phyloP scores from a whole-genome alignment of 2,797 vertebrate genomes.

The Falco rusticolus region DNA sequence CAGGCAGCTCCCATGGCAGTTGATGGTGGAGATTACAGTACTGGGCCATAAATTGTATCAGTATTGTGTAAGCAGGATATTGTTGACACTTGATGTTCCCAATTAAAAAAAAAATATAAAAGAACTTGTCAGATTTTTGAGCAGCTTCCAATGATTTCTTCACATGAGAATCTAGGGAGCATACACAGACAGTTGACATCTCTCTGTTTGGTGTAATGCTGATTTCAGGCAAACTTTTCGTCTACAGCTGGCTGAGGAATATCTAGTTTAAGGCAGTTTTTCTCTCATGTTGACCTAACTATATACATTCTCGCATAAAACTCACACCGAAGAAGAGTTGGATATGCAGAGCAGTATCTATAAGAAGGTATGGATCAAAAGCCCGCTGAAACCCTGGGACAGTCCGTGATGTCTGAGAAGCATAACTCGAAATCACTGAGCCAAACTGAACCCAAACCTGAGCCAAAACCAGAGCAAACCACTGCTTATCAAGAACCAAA shows the following conservation, averaged over 20 bases:
- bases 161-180: neutral
- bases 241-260: neutral
- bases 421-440: neutral
- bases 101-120: neutral
- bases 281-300: neutral
- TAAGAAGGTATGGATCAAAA: neutral
- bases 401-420: neutral
- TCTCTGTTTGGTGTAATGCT: neutral
- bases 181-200: neutral
- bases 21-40: slow-evolving; percentile 23
- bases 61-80: neutral
- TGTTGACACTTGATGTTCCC: neutral
- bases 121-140: neutral
- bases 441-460: neutral
- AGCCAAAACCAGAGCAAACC: neutral
- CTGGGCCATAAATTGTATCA: neutral
- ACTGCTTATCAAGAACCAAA: neutral
- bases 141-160: neutral
- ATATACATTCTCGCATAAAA: neutral
- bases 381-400: neutral
- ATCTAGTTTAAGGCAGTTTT: neutral
- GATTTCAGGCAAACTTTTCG: neutral
- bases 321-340: neutral
- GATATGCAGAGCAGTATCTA: neutral
- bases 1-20: slow-evolving; percentile 21